Percentiles rank a stretch among this genome's conserved stretches.
Conservation (phyloP, 2,888 invertebrate genomes). For the Platycheirus rosarum region DNA sequence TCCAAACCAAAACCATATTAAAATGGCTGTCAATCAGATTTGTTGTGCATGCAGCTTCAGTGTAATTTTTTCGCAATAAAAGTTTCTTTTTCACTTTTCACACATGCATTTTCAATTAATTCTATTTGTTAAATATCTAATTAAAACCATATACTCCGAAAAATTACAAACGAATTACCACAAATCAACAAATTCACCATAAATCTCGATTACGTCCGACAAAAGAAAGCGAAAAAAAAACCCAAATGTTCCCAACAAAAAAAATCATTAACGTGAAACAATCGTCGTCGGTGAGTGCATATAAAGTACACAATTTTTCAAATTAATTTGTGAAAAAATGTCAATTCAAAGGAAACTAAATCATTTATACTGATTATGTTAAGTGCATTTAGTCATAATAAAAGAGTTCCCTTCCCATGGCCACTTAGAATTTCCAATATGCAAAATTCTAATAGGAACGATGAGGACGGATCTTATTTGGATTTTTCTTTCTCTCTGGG, state of each 20-base stretch:
- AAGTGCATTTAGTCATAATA: neutral
- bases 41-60: constrained; percentile 72
- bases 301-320: constrained; percentile 28
- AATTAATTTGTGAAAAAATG: constrained; percentile 38
- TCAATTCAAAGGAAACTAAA: constrained; percentile 2
- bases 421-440: constrained; percentile 4
- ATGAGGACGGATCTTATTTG: constrained; percentile 18
- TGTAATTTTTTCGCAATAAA: constrained; percentile 71
- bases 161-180: constrained; percentile 5
- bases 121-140: constrained; percentile 22
- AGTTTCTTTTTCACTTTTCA: constrained; percentile 57
- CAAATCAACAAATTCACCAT: neutral
- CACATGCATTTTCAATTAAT: constrained; percentile 49
- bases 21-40: constrained; percentile 63
- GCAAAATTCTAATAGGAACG: constrained; percentile 56
- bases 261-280: constrained; percentile 72
- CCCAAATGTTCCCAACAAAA: constrained; percentile 22
- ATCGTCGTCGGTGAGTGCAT: constrained; percentile 65
- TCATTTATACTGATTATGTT: neutral
- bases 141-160: constrained; percentile 16
- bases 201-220: constrained; percentile 1
- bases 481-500: neutral
- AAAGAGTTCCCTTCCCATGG: neutral
- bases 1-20: constrained; percentile 40
- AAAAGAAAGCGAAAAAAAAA: neutral